Evolutionary conservation across 2,888 invertebrate genomes (phyloP), one percentile per base, ranked within the genome.

Genomic region (Hoplodrina ambigua): DNA sequence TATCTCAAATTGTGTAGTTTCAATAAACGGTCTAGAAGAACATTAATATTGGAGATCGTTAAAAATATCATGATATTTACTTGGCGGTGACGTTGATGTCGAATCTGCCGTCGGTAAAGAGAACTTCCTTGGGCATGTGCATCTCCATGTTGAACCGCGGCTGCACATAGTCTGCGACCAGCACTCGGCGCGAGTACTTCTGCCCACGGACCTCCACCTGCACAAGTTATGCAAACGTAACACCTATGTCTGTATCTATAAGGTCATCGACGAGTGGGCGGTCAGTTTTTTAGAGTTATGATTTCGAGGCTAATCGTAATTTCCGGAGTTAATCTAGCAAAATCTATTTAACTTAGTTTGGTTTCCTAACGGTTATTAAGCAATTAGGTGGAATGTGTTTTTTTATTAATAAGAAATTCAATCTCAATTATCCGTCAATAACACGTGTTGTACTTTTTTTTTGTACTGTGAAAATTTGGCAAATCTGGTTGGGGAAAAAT

Each of bases 111-210:
- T 98, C 98, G 79, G 97, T 97, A 89, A 98, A 98, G 2, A 98
- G 97, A 8, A 97, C 97, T 91, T 98, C 98, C 65, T 97, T 97
- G 0, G 98, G 98, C 46, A 98, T 97, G 80, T 98, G 97, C 74
- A 99, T 97, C 44, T 97, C 97, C 72, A 99, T 98, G 88, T 99
- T 97, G 92, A 99, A 99, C 90, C 99, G 99, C 0, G 99, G 99
- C 81, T 99, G 94, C 67, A 99, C 98, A 86, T 99, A 99, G 93
- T 99, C 98, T 10, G 98, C 98, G 8, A 99, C 98, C 89, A 98
- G 97, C 77, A 98, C 97, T 13, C 96, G 96, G 87, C 98, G 97
- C 69, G 97, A 96, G 88, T 97, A 97, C 15, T 92, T 96, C 88
- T 97, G 97, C 65, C 94, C 95, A 70, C 92, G 92, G 15, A 90